Base-by-base conservation (phyloP, 2,888 invertebrate genomes). In the Apodemia mormo region DNA sequence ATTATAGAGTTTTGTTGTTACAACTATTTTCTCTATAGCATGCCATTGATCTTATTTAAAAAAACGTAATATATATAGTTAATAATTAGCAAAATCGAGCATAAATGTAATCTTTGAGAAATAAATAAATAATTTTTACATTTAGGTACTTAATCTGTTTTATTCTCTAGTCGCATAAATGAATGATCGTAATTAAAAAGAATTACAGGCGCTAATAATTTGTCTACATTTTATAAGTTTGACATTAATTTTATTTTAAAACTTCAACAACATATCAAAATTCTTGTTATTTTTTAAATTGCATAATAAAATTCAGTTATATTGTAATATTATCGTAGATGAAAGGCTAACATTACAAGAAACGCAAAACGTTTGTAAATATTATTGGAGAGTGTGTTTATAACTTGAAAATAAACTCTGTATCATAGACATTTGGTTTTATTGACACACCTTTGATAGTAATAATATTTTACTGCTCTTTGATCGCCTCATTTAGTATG, bases 351-450 rank as follows among this genome's bases (percentile, higher is more conserved):
- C 70, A 73, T 70, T 72, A 74, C 81, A 76, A 77, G 79, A 80
- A 82, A 74, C 81, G 79, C 76, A 79, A 76, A 78, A 78, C 75
- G 76, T 80, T 81, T 92, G 92, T 91, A 91, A 87, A 92, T 92
- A 90, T 85, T 86, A 86, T 86, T 88, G 86, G 85, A 82, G 81
- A 77, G 77, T 81, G 90, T 91, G 84, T 89, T 91, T 88, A 88
- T 89, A 87, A 83, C 83, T 87, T 85, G 82, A 85, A 86, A 90
- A 91, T 91, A 90, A 92, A 92, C 85, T 88, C 86, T 92, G 87
- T 91, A 92, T 86, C 86, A 89, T 88, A 88, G 74, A 76, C 68
- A 33, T 71, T 72, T 81, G 78, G 81, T 85, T 86, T 87, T 79
- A 80, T 82, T 83, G 78, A 68, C 68, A 14, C 49, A 49, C 49